phyloP scores from a whole-genome alignment of 2,888 invertebrate species.

The Drosophila meridionalis region DNA sequence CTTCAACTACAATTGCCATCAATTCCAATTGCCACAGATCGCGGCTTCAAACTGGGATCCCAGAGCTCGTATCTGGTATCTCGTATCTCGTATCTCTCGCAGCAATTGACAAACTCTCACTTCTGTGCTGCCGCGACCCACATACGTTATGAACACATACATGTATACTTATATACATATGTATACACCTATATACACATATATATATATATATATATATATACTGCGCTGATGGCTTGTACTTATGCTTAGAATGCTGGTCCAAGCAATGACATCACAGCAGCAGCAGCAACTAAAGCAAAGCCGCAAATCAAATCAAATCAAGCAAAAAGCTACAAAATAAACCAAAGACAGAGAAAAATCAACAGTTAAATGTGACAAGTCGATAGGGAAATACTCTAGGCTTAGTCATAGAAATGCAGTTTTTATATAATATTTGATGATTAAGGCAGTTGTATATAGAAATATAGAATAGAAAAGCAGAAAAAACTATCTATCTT shows the following conservation, averaged over 20 bases:
- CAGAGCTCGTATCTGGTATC: conserved; percentile 38
- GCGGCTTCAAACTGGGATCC: conserved; percentile 24
- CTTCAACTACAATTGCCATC: conserved; percentile 65
- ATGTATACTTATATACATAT: background rate
- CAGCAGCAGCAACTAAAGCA: conserved; percentile 44
- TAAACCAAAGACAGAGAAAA: conserved; percentile 17
- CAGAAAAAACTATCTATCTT: background rate
- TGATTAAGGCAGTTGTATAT: background rate
- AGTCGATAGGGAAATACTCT: conserved; percentile 20
- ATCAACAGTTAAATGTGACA: background rate
- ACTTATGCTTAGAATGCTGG: conserved; percentile 48
- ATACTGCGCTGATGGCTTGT: conserved; percentile 37
- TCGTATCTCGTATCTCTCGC: conserved; percentile 16
- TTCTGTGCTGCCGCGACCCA: conserved; percentile 59
- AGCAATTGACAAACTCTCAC: conserved; percentile 70
- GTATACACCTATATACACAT: background rate
- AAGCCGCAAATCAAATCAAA: conserved; percentile 57
- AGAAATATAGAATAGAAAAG: background rate
- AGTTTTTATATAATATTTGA: background rate
- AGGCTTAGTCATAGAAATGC: background rate
- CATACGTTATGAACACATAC: conserved; percentile 43
- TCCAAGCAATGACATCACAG: conserved; percentile 66
- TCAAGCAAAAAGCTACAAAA: conserved; percentile 33
- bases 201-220: background rate
- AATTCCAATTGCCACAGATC: conserved; percentile 65